Conservation (phyloP, 2,888 invertebrate genomes). For the Caradrina kadenii region DNA sequence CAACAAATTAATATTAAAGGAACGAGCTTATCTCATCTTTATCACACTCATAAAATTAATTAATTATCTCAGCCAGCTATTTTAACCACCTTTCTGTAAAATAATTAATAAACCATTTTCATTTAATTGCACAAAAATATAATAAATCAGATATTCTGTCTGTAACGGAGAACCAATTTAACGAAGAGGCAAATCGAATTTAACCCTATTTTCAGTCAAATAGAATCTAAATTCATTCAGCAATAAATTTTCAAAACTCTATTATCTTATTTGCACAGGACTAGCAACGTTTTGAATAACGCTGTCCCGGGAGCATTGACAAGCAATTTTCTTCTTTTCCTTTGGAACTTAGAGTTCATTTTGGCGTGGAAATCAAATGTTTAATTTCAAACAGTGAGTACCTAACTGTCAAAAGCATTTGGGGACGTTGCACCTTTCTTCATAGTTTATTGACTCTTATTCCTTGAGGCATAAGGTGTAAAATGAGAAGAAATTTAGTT, state of each 20-base stretch:
- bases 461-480: slow-evolving; percentile 27
- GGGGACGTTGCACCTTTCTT: slow-evolving; percentile 56
- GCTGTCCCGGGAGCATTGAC: slow-evolving; percentile 50
- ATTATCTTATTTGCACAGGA: slow-evolving; percentile 79
- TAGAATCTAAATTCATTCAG: slow-evolving; percentile 54
- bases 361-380: slow-evolving; percentile 20
- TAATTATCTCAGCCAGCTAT: slow-evolving; percentile 35
- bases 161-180: slow-evolving; percentile 48
- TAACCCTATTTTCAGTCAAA: slow-evolving; percentile 25
- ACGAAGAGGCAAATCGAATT: slow-evolving; percentile 34
- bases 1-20: not conserved
- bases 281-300: slow-evolving; percentile 69
- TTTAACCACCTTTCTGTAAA: slow-evolving; percentile 34
- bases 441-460: slow-evolving; percentile 49
- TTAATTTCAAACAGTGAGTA: slow-evolving; percentile 67
- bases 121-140: slow-evolving; percentile 58
- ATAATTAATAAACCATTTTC: slow-evolving; percentile 52
- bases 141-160: slow-evolving; percentile 55
- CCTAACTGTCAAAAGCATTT: slow-evolving; percentile 76
- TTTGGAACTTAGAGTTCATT: slow-evolving; percentile 31
- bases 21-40: slow-evolving; percentile 8
- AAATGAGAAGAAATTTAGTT: slow-evolving; percentile 15
- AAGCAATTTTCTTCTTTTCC: slow-evolving; percentile 31
- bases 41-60: slow-evolving; percentile 42
- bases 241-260: slow-evolving; percentile 67